These are phyloP conservation scores for Acromyrmex echinatior DNA, from an alignment of 1,140 invertebrate species.

Conservation along the genomic window DNA sequence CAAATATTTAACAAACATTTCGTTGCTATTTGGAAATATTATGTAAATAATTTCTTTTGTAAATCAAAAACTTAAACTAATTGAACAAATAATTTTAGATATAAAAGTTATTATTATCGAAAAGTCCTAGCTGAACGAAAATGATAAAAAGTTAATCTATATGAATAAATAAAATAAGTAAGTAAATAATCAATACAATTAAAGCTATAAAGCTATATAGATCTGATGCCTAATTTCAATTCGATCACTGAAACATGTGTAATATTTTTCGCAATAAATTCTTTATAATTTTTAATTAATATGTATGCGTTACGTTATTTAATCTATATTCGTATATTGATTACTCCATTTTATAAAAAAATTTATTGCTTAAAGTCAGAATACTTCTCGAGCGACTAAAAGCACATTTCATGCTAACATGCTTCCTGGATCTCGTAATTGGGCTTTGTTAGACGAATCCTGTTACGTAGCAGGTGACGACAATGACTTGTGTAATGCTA, in stretches of 20 bases:
- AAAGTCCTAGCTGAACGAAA: neutral
- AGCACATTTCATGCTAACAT: slow-evolving; percentile 39
- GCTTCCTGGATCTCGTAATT: slow-evolving; percentile 33
- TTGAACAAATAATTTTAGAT: neutral
- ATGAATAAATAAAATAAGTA: too few species aligned
- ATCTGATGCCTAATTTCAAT: too few species aligned
- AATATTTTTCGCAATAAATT: too few species aligned
- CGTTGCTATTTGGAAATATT: neutral
- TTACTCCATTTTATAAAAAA: neutral
- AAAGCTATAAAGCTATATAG: too few species aligned
- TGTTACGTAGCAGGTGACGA: slow-evolving; percentile 47
- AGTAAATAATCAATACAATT: too few species aligned
- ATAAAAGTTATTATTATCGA: neutral
- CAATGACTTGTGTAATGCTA: slow-evolving; percentile 56
- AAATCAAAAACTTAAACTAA: neutral
- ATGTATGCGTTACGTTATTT: neutral
- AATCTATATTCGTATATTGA: neutral
- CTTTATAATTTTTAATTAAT: too few species aligned
- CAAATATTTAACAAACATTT: neutral
- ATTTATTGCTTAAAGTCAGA: neutral
- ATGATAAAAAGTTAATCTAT: slow-evolving; percentile 20
- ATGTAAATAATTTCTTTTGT: neutral
- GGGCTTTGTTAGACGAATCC: slow-evolving; percentile 31
- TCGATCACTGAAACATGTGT: too few species aligned
- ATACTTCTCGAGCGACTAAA: neutral